Percentiles rank a stretch among this genome's conserved stretches.
These are phyloP conservation scores for Botia almorhae DNA, from an alignment of 2,797 vertebrate species.

Conservation along the genomic window DNA sequence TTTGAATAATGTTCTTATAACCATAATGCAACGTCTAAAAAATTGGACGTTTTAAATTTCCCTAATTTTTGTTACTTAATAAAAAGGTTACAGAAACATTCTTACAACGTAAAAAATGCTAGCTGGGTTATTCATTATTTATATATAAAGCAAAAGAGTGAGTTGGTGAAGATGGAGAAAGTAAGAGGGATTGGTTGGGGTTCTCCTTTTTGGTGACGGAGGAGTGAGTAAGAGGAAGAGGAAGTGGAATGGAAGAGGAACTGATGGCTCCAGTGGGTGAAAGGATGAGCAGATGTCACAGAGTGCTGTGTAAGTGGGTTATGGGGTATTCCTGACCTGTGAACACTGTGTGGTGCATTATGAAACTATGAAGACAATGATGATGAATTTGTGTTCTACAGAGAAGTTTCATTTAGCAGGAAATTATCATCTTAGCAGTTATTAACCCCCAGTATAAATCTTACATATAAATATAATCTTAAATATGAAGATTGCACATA, in stretches of 20 bases:
- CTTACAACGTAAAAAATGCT: too few species aligned
- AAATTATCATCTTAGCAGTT: too few species aligned
- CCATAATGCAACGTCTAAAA: too few species aligned
- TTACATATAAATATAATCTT: too few species aligned
- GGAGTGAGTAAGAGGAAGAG: constrained; percentile 16
- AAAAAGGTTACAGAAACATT: too few species aligned
- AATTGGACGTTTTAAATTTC: too few species aligned
- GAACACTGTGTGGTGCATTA: neutral
- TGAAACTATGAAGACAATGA: constrained; percentile 6
- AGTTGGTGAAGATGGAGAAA: constrained; percentile 2
- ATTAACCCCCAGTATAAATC: too few species aligned
- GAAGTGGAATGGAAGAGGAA: too few species aligned
- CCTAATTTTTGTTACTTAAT: too few species aligned
- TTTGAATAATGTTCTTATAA: too few species aligned
- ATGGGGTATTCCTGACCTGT: constrained; percentile 20
- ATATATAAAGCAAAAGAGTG: too few species aligned
- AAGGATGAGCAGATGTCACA: neutral
- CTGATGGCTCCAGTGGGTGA: neutral
- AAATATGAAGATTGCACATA: too few species aligned
- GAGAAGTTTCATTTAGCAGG: neutral
- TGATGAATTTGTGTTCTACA: neutral
- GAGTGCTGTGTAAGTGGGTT: constrained; percentile 6
- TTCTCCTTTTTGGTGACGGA: constrained; percentile 6
- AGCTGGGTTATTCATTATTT: neutral
- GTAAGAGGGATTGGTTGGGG: neutral